Percentiles rank a stretch among this genome's conserved stretches.
phyloP scores from a whole-genome alignment of 2,113 vertebrate genomes.

The Notarius quadriscutis region DNA sequence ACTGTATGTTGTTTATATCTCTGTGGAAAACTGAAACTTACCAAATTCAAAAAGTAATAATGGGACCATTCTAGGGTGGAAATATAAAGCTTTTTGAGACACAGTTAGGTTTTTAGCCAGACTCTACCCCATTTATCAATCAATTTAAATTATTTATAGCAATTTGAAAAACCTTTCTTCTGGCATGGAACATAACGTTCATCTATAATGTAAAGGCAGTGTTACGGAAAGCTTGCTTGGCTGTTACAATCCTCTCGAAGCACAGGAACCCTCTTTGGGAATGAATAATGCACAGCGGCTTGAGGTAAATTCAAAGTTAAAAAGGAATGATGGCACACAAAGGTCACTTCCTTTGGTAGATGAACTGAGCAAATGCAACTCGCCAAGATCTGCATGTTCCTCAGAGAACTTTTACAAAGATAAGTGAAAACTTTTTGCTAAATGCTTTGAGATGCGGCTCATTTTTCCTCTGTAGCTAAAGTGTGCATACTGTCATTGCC shows the following conservation, averaged over 20 bases:
- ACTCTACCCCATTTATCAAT: not conserved
- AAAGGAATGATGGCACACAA: slow-evolving; percentile 3
- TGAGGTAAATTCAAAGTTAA: slow-evolving; percentile 10
- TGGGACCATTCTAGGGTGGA: not conserved
- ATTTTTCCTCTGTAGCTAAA: not conserved
- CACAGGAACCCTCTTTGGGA: slow-evolving; percentile 6
- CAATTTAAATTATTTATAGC: slow-evolving; percentile 26
- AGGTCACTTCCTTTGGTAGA: slow-evolving; percentile 14
- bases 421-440: not conserved
- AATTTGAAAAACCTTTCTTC: not conserved
- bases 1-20: not conserved
- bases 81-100: not conserved
- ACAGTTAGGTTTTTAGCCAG: not conserved
- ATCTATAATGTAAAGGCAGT: not conserved
- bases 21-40: not conserved
- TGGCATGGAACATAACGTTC: not conserved
- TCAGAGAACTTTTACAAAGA: slow-evolving; percentile 7
- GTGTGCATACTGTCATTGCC: slow-evolving; percentile 11
- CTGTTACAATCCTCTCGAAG: not conserved
- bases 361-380: slow-evolving; percentile 12
- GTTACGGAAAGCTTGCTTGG: not conserved
- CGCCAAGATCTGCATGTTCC: not conserved
- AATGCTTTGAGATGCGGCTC: not conserved
- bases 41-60: not conserved
- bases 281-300: slow-evolving; percentile 44